Base-by-base conservation (phyloP, 2,113 vertebrate genomes). In the Odocoileus virginianus region DNA sequence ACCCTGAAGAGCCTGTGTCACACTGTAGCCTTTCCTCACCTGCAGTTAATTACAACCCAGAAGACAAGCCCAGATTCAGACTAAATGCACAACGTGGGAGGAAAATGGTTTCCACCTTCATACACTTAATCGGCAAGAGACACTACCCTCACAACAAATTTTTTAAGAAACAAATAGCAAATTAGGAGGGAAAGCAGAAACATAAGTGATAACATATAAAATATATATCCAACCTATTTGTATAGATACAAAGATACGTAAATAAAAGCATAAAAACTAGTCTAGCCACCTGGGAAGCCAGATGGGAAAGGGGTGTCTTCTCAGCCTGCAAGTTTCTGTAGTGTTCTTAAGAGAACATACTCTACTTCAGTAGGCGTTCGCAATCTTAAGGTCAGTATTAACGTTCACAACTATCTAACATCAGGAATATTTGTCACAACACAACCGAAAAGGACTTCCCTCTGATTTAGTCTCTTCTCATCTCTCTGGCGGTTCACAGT, bases 401-500 rank as follows among this genome's bases (percentile, higher is more conserved):
- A 40, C 0, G n/a, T n/a, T 19, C 50, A 36, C 33, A 60, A 50
- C 9, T 23, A 40, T 5, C 55, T 11, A 64, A 90, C 11, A 2
- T 86, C 57, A 71, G 52, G 19, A 15, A 55, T 5, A 57, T 8
- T 57, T 36, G 28, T 12, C 14, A 57, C 71, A 67, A 19, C 2
- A 6, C 1, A 13, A 36, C n/a, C 0, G 5, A 16, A 64, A 86
- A 79, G 64, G 25, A 36, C 9, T 5, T 16, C 82, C 21, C 16
- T 2, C 1, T 15, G 12, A 27, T 7, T 47, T 16, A 45, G 23
- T 7, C 57, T 85, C 43, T 43, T 16, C 30, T 5, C 4, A 2
- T 8, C 36, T 54, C 28, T 10, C 60, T 43, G 6, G 21, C 0
- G 0, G 43, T 4, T n/a, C 21, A 4, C 50, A 17, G 3, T 0